Percentiles rank a stretch among this genome's conserved stretches.
Conservation (phyloP, 1,140 invertebrate genomes). For the Bombus waltoni region DNA sequence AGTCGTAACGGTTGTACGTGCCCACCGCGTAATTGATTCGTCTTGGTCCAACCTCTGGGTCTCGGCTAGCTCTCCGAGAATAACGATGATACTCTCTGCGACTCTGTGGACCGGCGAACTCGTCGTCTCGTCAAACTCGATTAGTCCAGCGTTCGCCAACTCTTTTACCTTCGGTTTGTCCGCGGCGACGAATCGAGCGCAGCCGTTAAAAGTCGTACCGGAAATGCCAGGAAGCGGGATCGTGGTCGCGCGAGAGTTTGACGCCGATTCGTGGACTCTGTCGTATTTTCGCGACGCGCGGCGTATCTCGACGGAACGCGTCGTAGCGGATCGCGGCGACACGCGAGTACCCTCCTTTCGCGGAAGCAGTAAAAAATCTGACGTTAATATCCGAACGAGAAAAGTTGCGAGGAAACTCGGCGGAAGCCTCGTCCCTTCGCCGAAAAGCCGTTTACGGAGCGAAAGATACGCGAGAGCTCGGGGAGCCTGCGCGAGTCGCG, state of each 20-base stretch:
- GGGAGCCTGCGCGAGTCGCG: too few species aligned
- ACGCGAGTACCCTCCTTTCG: background rate
- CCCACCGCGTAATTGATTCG: constrained; percentile 74
- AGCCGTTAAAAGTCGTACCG: too few species aligned
- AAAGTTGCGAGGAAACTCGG: background rate
- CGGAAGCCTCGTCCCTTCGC: constrained; percentile 5
- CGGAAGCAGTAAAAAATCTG: constrained; percentile 43
- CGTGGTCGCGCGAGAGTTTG: constrained; percentile 1
- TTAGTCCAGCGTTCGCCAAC: background rate
- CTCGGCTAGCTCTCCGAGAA: constrained; percentile 31
- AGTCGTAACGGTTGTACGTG: constrained; percentile 71
- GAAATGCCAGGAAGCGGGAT: background rate
- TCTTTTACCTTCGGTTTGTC: too few species aligned
- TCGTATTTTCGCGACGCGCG: constrained; percentile 28
- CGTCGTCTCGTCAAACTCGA: background rate
- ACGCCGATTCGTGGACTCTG: background rate
- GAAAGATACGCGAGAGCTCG: constrained; percentile 2
- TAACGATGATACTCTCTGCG: constrained; percentile 25
- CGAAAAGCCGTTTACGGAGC: constrained; percentile 14
- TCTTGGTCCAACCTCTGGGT: constrained; percentile 61
- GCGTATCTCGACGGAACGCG: background rate
- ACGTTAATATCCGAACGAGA: background rate
- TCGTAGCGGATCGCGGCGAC: background rate
- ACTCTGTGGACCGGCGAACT: background rate
- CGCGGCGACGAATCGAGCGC: too few species aligned